These are phyloP conservation scores for Drepanosiphum platanoidis DNA, from an alignment of 2,888 invertebrate genomes.

Conservation along the genomic window DNA sequence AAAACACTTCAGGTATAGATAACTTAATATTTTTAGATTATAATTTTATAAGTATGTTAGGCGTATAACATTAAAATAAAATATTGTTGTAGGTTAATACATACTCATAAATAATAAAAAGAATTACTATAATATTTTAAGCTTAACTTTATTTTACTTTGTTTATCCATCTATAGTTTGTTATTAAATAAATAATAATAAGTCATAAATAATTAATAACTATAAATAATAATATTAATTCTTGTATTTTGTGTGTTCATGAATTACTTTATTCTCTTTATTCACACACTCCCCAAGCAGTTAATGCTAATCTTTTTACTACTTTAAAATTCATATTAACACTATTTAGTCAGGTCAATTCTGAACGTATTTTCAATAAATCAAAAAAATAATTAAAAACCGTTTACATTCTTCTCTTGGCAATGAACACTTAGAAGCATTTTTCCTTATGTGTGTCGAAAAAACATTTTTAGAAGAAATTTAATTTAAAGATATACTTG, in stretches of 20 bases:
- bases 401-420: not conserved
- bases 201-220: not conserved
- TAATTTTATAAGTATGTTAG: not conserved
- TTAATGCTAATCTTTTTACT: not conserved
- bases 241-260: not conserved
- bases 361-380: constrained; percentile 2
- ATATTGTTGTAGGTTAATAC: too few relatives aligned
- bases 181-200: too few relatives aligned
- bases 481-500: not conserved
- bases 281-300: not conserved
- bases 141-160: too few relatives aligned
- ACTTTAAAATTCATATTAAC: not conserved
- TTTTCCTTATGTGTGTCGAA: not conserved
- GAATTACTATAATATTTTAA: too few relatives aligned
- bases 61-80: too few relatives aligned
- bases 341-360: not conserved
- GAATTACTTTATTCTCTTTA: not conserved
- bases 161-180: too few relatives aligned
- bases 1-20: not conserved
- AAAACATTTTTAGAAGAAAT: not conserved
- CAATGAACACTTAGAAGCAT: not conserved
- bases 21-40: not conserved
- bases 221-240: not conserved
- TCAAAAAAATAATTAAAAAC: constrained; percentile 1
- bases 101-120: too few relatives aligned